A percentile compares a stretch with the other conserved stretches of the same genome.
phyloP scores from a whole-genome alignment of 2,113 vertebrate species.

The Nothoprocta pentlandii region DNA sequence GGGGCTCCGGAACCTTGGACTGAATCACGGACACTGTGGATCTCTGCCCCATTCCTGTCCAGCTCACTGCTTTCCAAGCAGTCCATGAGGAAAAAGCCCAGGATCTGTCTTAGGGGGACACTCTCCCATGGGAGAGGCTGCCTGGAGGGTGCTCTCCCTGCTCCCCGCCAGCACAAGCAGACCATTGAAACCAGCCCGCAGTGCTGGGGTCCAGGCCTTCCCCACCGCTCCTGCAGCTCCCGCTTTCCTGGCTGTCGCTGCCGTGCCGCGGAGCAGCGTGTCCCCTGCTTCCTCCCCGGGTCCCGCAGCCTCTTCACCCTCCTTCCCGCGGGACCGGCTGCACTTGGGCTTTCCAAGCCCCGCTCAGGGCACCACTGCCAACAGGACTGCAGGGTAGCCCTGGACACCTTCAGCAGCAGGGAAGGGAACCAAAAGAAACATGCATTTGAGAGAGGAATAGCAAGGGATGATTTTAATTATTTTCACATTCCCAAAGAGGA shows the following conservation, averaged over 20 bases:
- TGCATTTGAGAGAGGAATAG: background rate
- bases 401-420: background rate
- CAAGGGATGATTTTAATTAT: background rate
- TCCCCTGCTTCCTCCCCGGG: background rate
- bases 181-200: background rate
- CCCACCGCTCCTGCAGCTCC: no score
- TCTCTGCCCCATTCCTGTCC: background rate
- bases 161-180: no score
- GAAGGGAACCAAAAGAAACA: background rate
- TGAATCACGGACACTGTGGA: background rate
- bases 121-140: background rate
- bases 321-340: background rate
- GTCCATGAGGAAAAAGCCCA: background rate
- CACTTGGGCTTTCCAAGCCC: background rate
- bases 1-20: background rate
- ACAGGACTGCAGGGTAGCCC: background rate
- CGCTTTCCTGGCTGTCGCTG: rapidly evolving
- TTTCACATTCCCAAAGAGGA: background rate
- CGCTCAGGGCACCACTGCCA: rapidly evolving
- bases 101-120: background rate
- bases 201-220: background rate
- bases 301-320: background rate
- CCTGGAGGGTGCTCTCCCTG: background rate
- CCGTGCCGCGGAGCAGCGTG: background rate
- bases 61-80: background rate